Percentiles rank a stretch among this genome's conserved stretches.
Evolutionary conservation across 2,888 invertebrate species (phyloP).

Genomic region (Sialis lutaria): DNA sequence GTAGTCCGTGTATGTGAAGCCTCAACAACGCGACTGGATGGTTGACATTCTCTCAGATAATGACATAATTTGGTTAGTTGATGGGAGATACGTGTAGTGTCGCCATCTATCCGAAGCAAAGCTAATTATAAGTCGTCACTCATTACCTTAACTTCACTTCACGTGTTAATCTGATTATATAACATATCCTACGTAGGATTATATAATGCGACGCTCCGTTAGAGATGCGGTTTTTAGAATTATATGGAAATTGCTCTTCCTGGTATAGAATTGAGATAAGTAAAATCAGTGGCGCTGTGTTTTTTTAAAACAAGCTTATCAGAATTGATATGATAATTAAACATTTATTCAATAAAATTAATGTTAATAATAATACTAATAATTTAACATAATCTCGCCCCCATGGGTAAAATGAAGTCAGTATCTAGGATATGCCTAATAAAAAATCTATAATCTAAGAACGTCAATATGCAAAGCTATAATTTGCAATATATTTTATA

Average conservation of each 20-base stretch:
- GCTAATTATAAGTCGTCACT: conserved; percentile 25
- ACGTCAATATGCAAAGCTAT: no score
- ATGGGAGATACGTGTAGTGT: conserved; percentile 18
- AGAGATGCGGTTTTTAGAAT: background rate
- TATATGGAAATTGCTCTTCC: background rate
- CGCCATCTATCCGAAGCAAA: conserved; percentile 23
- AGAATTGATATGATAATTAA: background rate
- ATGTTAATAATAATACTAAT: no score
- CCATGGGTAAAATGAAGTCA: no score
- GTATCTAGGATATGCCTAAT: no score
- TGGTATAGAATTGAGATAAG: background rate
- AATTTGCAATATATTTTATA: no score
- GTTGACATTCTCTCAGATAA: conserved; percentile 9
- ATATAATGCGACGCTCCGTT: background rate
- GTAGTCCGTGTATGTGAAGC: no score
- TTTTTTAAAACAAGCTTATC: background rate
- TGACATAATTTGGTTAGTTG: conserved; percentile 16
- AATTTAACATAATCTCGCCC: no score
- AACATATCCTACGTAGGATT: conserved; percentile 8
- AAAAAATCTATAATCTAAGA: no score
- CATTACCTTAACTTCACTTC: conserved; percentile 23
- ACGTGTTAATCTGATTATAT: conserved; percentile 16
- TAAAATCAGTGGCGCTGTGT: background rate
- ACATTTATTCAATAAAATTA: no score
- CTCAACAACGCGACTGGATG: background rate